Evolutionary conservation across 2,888 invertebrate genomes (phyloP), one percentile per base, ranked within the genome.

Genomic region (Pristionchus arcanus): DNA sequence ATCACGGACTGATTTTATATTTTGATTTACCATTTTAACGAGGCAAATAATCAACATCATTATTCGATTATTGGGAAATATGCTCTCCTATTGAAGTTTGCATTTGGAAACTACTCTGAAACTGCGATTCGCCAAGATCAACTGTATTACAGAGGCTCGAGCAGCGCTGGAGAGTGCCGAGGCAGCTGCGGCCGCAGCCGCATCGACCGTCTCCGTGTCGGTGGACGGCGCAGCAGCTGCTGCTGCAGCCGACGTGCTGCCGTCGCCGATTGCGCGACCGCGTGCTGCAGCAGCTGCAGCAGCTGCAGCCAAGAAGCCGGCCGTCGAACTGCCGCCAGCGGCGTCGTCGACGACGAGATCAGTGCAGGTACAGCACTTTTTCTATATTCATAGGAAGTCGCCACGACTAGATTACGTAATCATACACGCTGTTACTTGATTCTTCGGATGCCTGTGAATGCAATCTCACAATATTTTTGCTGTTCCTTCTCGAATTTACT

Each of bases 211-310:
- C 34, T 28, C 25, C 13, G 84, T 59, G 59, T 34, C 84, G 55
- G 59, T 71, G 49, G 88, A 87, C 25, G 90, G 90, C 21, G 87
- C 89, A 49, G 90, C 89, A 21, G 87, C 89, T n/a, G 53, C 53
- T 15, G 37, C 59, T 31, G 85, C 34, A 59, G 59, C 59, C 31
- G 85, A n/a, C 84, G 21, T 91, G 49, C 91, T 93, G 31, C 93
- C 93, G 49, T 92, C 93, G 34, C 93, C 93, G 42, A 93, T 93
- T 31, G 93, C 93, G 7, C 88, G 93, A 34, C 93, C 93, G 49
- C 93, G 91, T n/a, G 68, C 31, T 9, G 42, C 49, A 59, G 63
- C 49, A 83, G 83, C 53, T 0, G 83, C 93, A 92, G 55, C 93
- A 90, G 37, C 49, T 21, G 68, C 53, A n/a, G 55, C 77, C 15